These are phyloP conservation scores for Odontocolon sp. DNA, from an alignment of 2,888 invertebrate genomes.

Conservation along the genomic window DNA sequence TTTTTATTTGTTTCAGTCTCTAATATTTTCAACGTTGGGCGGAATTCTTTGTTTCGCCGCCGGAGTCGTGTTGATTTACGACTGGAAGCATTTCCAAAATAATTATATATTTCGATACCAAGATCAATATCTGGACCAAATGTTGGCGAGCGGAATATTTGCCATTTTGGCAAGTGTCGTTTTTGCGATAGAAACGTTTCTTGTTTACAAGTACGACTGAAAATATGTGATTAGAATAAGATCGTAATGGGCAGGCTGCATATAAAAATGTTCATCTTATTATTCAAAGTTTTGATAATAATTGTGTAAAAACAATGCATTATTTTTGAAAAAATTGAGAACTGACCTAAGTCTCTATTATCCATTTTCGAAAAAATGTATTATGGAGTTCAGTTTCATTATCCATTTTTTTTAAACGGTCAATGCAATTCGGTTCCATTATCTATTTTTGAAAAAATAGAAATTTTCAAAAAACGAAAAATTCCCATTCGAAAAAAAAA, in stretches of 20 bases:
- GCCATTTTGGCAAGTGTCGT: constrained; percentile 84
- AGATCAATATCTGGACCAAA: constrained; percentile 84
- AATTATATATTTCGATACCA: constrained; percentile 82
- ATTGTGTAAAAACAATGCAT: no score
- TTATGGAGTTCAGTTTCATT: no score
- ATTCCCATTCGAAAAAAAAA: no score
- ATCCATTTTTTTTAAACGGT: no score
- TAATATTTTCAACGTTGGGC: constrained; percentile 84
- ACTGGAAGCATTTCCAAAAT: constrained; percentile 77
- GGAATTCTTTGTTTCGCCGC: constrained; percentile 85
- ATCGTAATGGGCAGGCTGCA: no score
- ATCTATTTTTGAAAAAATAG: no score
- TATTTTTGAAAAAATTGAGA: no score
- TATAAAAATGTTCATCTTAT: background rate
- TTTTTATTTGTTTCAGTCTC: constrained; percentile 75
- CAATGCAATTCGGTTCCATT: no score
- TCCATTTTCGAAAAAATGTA: no score
- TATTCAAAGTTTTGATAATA: no score
- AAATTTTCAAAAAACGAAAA: no score
- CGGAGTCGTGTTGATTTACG: constrained; percentile 84
- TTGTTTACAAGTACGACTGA: constrained; percentile 79
- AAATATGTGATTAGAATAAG: background rate
- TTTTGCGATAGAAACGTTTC: constrained; percentile 84
- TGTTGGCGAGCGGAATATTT: constrained; percentile 85
- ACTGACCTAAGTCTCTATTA: no score